Evolutionary conservation across 2,113 vertebrate genomes (phyloP), one percentile per base, ranked within the genome.

Genomic region (Leucosticte australis): DNA sequence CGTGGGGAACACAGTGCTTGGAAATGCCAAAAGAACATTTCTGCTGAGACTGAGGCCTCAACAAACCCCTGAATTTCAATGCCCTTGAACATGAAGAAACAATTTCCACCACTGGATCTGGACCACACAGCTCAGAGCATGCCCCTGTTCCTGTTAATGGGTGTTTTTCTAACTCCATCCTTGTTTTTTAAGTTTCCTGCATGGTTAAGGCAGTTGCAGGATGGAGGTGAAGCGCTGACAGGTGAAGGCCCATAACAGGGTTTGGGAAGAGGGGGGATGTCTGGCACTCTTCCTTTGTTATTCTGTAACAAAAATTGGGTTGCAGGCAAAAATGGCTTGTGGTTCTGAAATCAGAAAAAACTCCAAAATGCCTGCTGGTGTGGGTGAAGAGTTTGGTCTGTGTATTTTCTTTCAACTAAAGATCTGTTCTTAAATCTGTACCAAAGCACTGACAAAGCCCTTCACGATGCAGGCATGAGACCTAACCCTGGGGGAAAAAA

Each of bases 371-470:
- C 76, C 53, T 84, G 73, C 76, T 94, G 53, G 73, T 78, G 78
- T 30, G 50, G 75, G 63, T 56, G 55, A 87, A 94, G 15, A 52
- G 60, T 87, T 91, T 90, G 56, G 80, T 90, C 65, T 88, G 57
- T 64, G 50, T 55, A 44, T 81, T 89, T 88, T 75, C 59, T 88
- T 87, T 83, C 55, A 94, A 69, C 73, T 65, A 69, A 81, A 92
- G 64, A 67, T 78, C 42, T 74, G 37, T 10, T 91, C 49, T 83
- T 57, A 60, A 75, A 88, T 76, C 59, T 77, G 39, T 73, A 87
- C 87, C 41, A 77, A 86, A 95, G 82, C 59, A 77, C 68, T 63
- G 82, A 67, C 64, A 93, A 95, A 96, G 76, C 88, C 76, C 88
- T 92, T 95, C 60, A 11, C 2, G 1, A 79, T n/a, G 52, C 55